phyloP scores from a whole-genome alignment of 1,140 invertebrate genomes.

The Pseudobourletiella spinata region DNA sequence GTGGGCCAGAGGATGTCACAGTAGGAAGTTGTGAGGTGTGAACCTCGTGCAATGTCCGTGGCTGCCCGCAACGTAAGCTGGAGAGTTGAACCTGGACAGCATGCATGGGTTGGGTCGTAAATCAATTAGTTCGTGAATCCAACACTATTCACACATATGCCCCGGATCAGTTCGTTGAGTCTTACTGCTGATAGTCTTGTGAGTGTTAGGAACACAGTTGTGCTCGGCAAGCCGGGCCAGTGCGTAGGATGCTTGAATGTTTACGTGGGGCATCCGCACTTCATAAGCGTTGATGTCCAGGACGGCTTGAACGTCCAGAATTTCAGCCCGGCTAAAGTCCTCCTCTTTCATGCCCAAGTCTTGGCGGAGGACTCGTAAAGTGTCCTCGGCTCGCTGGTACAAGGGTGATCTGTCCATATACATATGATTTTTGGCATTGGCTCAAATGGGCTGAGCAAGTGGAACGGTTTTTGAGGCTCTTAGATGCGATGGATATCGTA shows the following conservation, averaged over 20 bases:
- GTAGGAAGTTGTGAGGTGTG: conserved; percentile 39
- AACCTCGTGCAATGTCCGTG: conserved; percentile 38
- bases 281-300: conserved; percentile 41
- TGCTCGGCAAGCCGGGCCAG: conserved; percentile 39
- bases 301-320: conserved; percentile 38
- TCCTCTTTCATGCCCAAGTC: conserved; percentile 33
- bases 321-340: conserved; percentile 35
- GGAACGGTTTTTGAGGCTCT: no score
- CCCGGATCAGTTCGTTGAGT: no score
- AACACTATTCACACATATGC: no score
- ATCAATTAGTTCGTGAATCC: no score
- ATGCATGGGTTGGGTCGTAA: no score
- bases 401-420: conserved; percentile 8
- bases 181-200: conserved; percentile 30
- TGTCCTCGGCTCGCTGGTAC: neutral
- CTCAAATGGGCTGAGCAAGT: no score
- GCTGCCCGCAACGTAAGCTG: conserved; percentile 37
- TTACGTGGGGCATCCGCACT: conserved; percentile 21
- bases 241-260: conserved; percentile 37
- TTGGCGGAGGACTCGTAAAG: conserved; percentile 27
- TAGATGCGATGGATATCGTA: no score
- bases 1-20: conserved; percentile 41
- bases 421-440: no score
- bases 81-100: conserved; percentile 15
- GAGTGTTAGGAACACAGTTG: conserved; percentile 39